Percentiles rank a stretch among this genome's conserved stretches.
phyloP scores from a whole-genome alignment of 2,797 vertebrate species.

The Geotrypetes seraphini region DNA sequence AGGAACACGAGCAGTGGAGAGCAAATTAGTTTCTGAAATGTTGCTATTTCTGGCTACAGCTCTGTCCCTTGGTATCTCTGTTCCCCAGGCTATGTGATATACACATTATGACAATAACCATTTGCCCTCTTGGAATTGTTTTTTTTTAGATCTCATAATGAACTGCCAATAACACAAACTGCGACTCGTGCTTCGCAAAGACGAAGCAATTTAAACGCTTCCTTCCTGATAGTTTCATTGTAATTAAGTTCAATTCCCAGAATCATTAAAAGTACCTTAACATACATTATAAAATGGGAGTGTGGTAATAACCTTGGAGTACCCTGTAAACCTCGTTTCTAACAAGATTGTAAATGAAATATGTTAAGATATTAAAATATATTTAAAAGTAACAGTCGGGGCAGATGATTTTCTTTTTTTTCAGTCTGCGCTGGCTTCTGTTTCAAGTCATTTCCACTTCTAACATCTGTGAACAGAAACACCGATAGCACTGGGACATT shows the following conservation, averaged over 20 bases:
- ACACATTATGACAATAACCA: background rate
- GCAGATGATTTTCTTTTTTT: no score
- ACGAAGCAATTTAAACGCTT: constrained; percentile 15
- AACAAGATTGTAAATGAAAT: no score
- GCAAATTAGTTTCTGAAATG: no score
- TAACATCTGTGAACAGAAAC: no score
- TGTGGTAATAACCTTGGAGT: background rate
- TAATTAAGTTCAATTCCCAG: constrained; percentile 25
- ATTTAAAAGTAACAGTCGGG: no score
- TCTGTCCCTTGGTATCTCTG: fast-evolving
- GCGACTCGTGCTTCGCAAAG: constrained; percentile 43
- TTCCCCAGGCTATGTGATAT: background rate
- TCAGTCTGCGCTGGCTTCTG: no score
- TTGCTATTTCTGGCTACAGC: background rate
- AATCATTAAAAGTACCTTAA: constrained; percentile 14
- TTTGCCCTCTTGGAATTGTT: constrained; percentile 17
- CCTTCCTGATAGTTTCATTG: constrained; percentile 25
- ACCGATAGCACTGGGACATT: no score
- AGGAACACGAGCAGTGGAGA: no score
- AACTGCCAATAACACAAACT: constrained; percentile 1
- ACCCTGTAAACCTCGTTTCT: background rate
- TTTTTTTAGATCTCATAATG: constrained; percentile 7
- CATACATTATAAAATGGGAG: background rate
- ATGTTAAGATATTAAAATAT: no score
- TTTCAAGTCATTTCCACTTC: no score